These are phyloP conservation scores for Sebastes diploproa DNA, from an alignment of 2,797 vertebrate genomes.

Conservation along the genomic window DNA sequence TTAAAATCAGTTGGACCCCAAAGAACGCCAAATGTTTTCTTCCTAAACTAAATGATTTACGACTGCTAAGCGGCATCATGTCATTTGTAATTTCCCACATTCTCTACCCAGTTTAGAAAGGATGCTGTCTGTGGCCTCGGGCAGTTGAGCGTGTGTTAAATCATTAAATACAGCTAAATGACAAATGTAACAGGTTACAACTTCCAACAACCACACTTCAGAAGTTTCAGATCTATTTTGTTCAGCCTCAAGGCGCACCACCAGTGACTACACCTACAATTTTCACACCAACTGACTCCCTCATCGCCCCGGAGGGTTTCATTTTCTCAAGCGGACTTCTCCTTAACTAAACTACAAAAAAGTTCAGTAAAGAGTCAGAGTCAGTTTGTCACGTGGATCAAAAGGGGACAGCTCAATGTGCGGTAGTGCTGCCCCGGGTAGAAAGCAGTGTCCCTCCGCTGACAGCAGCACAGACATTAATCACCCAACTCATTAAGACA, in stretches of 20 bases:
- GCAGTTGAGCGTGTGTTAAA: constrained; percentile 39
- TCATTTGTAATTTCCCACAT: constrained; percentile 49
- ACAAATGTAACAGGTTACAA: neutral
- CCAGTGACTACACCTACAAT: neutral
- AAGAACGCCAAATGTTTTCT: constrained; percentile 69
- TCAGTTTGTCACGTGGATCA: constrained; percentile 25
- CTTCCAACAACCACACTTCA: neutral
- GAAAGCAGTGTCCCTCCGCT: constrained; percentile 25
- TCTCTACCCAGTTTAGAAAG: constrained; percentile 15
- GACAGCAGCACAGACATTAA: constrained; percentile 59
- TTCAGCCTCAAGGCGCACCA: neutral
- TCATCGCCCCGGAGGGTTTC: neutral
- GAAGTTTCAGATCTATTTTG: neutral
- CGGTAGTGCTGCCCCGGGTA: constrained; percentile 4
- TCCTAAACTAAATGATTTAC: constrained; percentile 70
- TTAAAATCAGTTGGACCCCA: constrained; percentile 63
- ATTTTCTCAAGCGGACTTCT: neutral
- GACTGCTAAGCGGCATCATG: constrained; percentile 32
- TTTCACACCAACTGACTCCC: neutral
- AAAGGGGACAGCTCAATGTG: constrained; percentile 25
- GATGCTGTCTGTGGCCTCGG: constrained; percentile 26
- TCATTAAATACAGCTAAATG: constrained; percentile 14
- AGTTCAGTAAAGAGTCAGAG: constrained; percentile 16
- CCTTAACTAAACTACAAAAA: constrained; percentile 5
- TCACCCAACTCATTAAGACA: constrained; percentile 63